Conservation (phyloP, 2,888 invertebrate genomes). For the Portevinia maculata region DNA sequence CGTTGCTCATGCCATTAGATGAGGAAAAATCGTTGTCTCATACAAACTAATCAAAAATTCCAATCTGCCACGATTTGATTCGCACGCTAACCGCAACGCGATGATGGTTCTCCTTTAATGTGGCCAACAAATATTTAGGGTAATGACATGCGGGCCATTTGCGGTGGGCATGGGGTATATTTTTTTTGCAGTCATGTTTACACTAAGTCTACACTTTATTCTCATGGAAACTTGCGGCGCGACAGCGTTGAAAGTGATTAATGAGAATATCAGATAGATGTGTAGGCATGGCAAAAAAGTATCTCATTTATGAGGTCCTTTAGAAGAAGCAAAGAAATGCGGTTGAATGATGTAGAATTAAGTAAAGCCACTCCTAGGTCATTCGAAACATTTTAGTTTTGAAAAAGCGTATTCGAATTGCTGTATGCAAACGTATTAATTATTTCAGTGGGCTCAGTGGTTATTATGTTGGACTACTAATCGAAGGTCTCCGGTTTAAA, state of each 20-base stretch:
- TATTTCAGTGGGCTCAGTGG: no score
- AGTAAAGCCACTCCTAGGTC: neutral
- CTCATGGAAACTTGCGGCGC: constrained; percentile 26
- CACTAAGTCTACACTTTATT: constrained; percentile 14
- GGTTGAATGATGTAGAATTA: neutral
- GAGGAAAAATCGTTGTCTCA: constrained; percentile 21
- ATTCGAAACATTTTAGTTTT: neutral
- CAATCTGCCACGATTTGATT: constrained; percentile 34
- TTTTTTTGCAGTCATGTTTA: constrained; percentile 23
- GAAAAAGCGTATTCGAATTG: no score
- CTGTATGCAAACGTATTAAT: no score
- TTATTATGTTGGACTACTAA: no score
- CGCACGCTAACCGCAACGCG: constrained; percentile 3
- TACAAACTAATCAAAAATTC: constrained; percentile 25
- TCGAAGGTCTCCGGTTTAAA: no score
- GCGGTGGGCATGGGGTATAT: neutral
- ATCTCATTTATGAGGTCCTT: neutral
- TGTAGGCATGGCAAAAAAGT: neutral
- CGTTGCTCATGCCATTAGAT: neutral
- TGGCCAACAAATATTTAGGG: constrained; percentile 41
- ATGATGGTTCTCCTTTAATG: constrained; percentile 26
- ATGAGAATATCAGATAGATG: constrained; percentile 19
- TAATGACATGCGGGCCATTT: constrained; percentile 4
- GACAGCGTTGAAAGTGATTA: constrained; percentile 38
- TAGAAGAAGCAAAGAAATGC: neutral